Conservation (phyloP, 2,797 vertebrate species). For the Phrynocephalus vlangalii region DNA sequence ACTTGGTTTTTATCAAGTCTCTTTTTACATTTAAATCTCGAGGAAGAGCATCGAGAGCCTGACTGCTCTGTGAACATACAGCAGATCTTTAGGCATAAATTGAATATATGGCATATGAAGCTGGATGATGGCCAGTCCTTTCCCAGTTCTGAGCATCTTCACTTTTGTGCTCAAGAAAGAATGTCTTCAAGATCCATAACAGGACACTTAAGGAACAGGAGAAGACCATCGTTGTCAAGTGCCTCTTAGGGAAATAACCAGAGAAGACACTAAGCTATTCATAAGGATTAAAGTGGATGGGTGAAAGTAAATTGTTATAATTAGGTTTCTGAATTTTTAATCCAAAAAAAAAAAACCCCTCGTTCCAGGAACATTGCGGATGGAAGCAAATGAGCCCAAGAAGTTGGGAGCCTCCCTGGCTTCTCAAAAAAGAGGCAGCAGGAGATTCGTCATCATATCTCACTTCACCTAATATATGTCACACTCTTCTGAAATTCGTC, state of each 20-base stretch:
- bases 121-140: conserved; percentile 31
- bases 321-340: conserved; percentile 75
- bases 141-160: conserved; percentile 34
- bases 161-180: conserved; percentile 64
- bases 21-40: background rate
- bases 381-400: conserved; percentile 65
- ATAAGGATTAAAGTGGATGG: conserved; percentile 74
- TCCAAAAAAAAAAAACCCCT: conserved; percentile 75
- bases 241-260: conserved; percentile 73
- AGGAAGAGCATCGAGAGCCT: background rate
- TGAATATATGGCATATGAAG: conserved; percentile 20
- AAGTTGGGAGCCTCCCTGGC: conserved; percentile 65
- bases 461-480: conserved; percentile 69
- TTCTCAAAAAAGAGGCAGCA: conserved; percentile 62
- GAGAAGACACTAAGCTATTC: conserved; percentile 72
- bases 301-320: conserved; percentile 75
- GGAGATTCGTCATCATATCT: conserved; percentile 65
- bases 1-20: background rate
- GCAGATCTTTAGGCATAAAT: conserved; percentile 25
- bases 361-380: conserved; percentile 60
- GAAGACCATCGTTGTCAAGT: conserved; percentile 69
- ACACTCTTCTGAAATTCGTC: conserved; percentile 72
- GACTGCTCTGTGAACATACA: conserved; percentile 1
- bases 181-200: conserved; percentile 67
- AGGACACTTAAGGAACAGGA: conserved; percentile 73